These are phyloP conservation scores for Dolomedes plantarius DNA, from an alignment of 2,888 invertebrate genomes.

Conservation along the genomic window DNA sequence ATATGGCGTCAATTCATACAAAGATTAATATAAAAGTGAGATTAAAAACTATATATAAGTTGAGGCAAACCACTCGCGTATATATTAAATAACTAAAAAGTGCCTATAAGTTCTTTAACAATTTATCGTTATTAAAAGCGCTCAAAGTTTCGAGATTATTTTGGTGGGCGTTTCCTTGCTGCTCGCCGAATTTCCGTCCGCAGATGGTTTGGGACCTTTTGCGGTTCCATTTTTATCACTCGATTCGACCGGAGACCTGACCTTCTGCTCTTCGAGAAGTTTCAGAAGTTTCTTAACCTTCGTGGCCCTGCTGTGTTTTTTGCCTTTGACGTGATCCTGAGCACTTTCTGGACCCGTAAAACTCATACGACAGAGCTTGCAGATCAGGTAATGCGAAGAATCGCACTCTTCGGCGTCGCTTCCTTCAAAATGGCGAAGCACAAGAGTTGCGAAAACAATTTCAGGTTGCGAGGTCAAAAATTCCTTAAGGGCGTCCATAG, in stretches of 20 bases:
- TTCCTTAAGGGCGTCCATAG: slow-evolving; percentile 8
- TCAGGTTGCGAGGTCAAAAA: slow-evolving; percentile 31
- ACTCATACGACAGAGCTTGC: slow-evolving; percentile 39
- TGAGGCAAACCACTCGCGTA: too few relatives aligned
- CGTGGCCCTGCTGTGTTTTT: slow-evolving; percentile 28
- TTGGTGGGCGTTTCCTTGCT: not conserved
- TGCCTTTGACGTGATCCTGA: slow-evolving; percentile 42
- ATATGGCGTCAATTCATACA: too few relatives aligned
- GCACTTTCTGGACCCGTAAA: slow-evolving; percentile 44
- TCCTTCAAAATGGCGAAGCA: slow-evolving; percentile 25
- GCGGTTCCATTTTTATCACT: too few relatives aligned
- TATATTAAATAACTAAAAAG: too few relatives aligned
- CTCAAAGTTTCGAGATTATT: too few relatives aligned
- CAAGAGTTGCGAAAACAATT: slow-evolving; percentile 23
- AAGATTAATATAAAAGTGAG: too few relatives aligned
- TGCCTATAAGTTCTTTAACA: too few relatives aligned
- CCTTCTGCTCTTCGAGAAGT: slow-evolving; percentile 1
- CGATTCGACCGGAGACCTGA: not conserved
- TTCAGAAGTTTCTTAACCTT: slow-evolving; percentile 21
- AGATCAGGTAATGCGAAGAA: slow-evolving; percentile 35
- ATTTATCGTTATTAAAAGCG: too few relatives aligned
- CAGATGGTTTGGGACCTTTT: not conserved
- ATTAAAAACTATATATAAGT: too few relatives aligned
- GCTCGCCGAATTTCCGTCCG: not conserved
- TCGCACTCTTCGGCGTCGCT: not conserved